These are phyloP conservation scores for Nemopilema nomurai DNA, from an alignment of 30 jellyfish, hydroid and myxozoan genomes.

Conservation along the genomic window DNA sequence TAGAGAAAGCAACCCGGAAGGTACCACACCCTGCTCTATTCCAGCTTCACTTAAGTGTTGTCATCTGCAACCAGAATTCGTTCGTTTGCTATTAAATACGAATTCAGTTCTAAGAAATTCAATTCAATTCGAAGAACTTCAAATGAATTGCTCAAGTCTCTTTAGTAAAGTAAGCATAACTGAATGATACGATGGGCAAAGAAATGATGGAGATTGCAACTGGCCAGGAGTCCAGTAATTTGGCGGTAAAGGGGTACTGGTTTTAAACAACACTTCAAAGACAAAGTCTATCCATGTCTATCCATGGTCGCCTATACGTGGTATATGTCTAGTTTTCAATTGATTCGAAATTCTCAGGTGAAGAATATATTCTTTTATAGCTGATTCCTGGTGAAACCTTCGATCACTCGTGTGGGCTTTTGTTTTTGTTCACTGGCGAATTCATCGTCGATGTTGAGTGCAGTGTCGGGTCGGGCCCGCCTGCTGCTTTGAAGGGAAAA, in stretches of 20 bases:
- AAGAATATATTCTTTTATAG: slow-evolving; percentile 31
- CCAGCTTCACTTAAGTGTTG: neutral
- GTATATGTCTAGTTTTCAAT: too few relatives aligned
- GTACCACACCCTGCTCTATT: neutral
- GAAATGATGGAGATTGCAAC: too few relatives aligned
- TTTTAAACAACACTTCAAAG: too few relatives aligned
- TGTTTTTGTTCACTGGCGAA: slow-evolving; percentile 79
- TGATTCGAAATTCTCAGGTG: neutral
- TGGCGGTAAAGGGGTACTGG: too few relatives aligned
- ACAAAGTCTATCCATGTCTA: too few relatives aligned
- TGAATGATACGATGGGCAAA: too few relatives aligned
- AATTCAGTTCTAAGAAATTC: too few relatives aligned
- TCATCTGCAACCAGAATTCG: neutral
- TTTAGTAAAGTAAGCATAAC: too few relatives aligned
- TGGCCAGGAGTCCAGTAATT: too few relatives aligned
- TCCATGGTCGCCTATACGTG: too few relatives aligned
- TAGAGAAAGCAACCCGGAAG: slow-evolving; percentile 61
- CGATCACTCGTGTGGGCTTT: slow-evolving; percentile 86
- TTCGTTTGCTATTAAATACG: neutral
- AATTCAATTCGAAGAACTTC: too few relatives aligned
- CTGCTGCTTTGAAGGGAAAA: slow-evolving; percentile 20
- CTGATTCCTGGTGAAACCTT: slow-evolving; percentile 81
- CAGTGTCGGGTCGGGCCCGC: slow-evolving; percentile 21
- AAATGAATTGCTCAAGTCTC: too few relatives aligned
- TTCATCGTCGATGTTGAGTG: slow-evolving; percentile 82